Base-by-base conservation (phyloP, 2,888 invertebrate genomes). In the Cephus pulcher region DNA sequence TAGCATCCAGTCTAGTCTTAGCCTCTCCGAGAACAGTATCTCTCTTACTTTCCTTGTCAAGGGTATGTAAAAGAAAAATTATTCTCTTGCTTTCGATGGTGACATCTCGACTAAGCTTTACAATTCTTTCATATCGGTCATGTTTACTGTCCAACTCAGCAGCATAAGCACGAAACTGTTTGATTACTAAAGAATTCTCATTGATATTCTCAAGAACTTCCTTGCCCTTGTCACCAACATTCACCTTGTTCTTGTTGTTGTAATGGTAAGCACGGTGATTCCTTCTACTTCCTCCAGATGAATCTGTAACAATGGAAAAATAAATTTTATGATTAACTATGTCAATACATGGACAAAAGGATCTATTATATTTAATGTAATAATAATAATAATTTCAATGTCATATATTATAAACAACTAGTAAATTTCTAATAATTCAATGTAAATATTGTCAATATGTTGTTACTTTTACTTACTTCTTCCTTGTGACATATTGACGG, bases 81-180 rank as follows among this genome's bases (percentile, higher is more conserved):
- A 97, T 95, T 80, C 97, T 93, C 89, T 98, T 98, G 91, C 97
- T 97, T 88, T 98, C 97, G 83, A 97, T 97, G 0, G 97, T 97
- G 33, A 97, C 94, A 88, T 97, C 98, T 35, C 97, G 93, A 81
- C 96, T 95, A 0, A 96, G 90, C 92, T 98, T 97, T 0, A 97
- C 94, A 40, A 98, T 94, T 73, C 96, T 93, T 89, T 98, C 98
- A 86, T 96, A 94, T 81, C 96, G 94, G 90, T 98, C 97, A 86
- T 98, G 96, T 82, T 96, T 95, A 0, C 93, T 93, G 85, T 96
- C 97, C 69, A 98, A 91, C 87, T 95, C 95, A 0, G 88, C 79
- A 0, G 95, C 93, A 86, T 94, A 96, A n/a, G 91, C 89, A 83
- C 93, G 93, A 89, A 96, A 96, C 89, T 94, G 93, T 79, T 93